phyloP scores from a whole-genome alignment of 2,888 invertebrate species.

The Hypolimnas misippus region DNA sequence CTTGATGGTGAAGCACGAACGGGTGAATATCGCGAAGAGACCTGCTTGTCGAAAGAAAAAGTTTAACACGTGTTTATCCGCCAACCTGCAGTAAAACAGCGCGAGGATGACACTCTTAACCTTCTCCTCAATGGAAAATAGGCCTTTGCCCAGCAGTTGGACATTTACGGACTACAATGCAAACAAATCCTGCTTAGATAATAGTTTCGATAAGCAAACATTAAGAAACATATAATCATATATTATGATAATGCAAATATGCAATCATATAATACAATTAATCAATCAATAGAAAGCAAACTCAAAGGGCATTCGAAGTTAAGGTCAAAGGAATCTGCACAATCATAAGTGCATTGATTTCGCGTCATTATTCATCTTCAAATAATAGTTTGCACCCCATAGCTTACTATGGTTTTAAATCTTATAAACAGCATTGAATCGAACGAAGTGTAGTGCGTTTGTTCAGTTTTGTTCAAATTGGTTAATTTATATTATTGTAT shows the following conservation, averaged over 20 bases:
- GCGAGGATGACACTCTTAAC: too few species aligned
- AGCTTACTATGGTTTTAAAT: conserved; percentile 66
- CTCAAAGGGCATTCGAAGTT: conserved; percentile 45
- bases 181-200: neutral
- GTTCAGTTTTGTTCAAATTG: neutral
- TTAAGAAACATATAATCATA: neutral
- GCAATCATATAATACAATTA: conserved; percentile 32
- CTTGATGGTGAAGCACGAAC: too few species aligned
- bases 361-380: conserved; percentile 78
- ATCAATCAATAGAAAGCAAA: conserved; percentile 54
- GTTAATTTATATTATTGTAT: neutral
- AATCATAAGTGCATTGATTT: conserved; percentile 77
- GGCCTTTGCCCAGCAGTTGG: too few species aligned
- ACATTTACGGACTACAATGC: too few species aligned
- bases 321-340: conserved; percentile 76
- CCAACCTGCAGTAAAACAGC: too few species aligned
- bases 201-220: neutral
- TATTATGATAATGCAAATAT: conserved; percentile 13
- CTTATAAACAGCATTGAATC: conserved; percentile 49
- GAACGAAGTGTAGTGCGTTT: conserved; percentile 42
- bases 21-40: too few species aligned
- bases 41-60: too few species aligned
- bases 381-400: conserved; percentile 81
- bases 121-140: too few species aligned
- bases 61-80: too few species aligned